A percentile compares a stretch with the other conserved stretches of the same genome.
These are phyloP conservation scores for Hydractinia echinata DNA, from an alignment of 30 jellyfish, hydroid and myxozoan genomes.

Conservation along the genomic window DNA sequence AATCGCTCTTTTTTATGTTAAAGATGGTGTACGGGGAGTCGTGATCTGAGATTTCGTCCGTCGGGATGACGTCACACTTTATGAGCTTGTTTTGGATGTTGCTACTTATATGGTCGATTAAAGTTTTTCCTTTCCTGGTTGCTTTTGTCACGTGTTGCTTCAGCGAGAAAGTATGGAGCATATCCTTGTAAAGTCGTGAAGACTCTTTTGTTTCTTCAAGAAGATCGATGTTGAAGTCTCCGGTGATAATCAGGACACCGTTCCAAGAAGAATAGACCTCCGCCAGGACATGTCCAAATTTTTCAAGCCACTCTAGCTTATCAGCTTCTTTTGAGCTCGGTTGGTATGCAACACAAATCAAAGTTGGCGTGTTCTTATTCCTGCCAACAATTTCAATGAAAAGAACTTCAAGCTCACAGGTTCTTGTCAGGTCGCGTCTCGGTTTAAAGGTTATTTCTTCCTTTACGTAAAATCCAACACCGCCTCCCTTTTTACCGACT, in stretches of 20 bases:
- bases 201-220: background rate
- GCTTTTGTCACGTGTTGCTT: conserved; percentile 49
- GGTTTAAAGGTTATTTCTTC: conserved; percentile 16
- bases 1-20: conserved; percentile 4
- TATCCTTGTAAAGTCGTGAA: conserved; percentile 19
- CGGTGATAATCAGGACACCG: background rate
- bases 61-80: conserved; percentile 31
- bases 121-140: conserved; percentile 40
- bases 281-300: background rate
- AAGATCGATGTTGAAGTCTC: background rate
- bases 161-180: conserved; percentile 33
- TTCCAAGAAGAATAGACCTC: background rate
- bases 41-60: conserved; percentile 35
- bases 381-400: conserved; percentile 33
- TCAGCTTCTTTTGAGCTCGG: background rate
- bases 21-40: conserved; percentile 34
- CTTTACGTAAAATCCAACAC: conserved; percentile 36
- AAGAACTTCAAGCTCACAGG: conserved; percentile 30
- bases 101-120: conserved; percentile 53
- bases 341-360: conserved; percentile 33
- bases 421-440: conserved; percentile 24
- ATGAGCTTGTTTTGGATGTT: conserved; percentile 19
- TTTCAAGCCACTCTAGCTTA: background rate
- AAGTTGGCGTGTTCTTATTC: conserved; percentile 28
- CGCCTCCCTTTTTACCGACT: conserved; percentile 17